These are phyloP conservation scores for Drosophila paulistorum DNA, from an alignment of 1,140 invertebrate genomes.

Conservation along the genomic window DNA sequence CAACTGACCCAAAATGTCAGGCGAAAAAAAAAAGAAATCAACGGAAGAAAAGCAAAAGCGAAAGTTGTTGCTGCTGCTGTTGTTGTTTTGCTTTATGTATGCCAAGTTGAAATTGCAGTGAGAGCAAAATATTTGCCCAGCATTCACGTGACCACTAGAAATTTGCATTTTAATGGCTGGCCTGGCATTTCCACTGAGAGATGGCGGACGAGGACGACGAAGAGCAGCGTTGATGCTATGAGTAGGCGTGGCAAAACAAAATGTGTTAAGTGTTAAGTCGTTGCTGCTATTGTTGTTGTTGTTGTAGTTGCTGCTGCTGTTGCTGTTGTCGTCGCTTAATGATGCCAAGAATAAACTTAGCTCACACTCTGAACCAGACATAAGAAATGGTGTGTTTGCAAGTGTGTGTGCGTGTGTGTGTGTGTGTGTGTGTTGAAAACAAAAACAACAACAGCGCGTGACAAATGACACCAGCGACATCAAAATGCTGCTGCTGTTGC, in stretches of 20 bases:
- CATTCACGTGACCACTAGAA: slow-evolving; percentile 75
- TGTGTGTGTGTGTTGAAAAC: slow-evolving; percentile 44
- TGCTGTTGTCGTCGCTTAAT: slow-evolving; percentile 66
- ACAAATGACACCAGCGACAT: slow-evolving; percentile 78
- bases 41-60: slow-evolving; percentile 61
- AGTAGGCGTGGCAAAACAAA: slow-evolving; percentile 54
- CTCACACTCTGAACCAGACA: slow-evolving; percentile 35
- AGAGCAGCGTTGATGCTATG: slow-evolving; percentile 21
- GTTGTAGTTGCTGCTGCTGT: not conserved
- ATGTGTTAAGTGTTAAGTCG: slow-evolving; percentile 68
- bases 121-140: slow-evolving; percentile 44
- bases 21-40: slow-evolving; percentile 28
- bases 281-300: not conserved
- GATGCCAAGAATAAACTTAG: slow-evolving; percentile 77
- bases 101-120: slow-evolving; percentile 52
- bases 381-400: slow-evolving; percentile 10
- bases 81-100: slow-evolving; percentile 48
- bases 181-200: slow-evolving; percentile 54
- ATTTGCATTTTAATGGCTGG: slow-evolving; percentile 74
- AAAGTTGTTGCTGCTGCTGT: slow-evolving; percentile 26
- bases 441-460: slow-evolving; percentile 63
- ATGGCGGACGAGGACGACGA: too few relatives aligned
- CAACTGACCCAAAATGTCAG: slow-evolving; percentile 78
- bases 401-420: slow-evolving; percentile 5
- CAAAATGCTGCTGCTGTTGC: slow-evolving; percentile 57